A percentile compares a stretch with the other conserved stretches of the same genome.
Evolutionary conservation across 2,113 vertebrate species (phyloP).

Genomic region (Protobothrops mucrosquamatus): DNA sequence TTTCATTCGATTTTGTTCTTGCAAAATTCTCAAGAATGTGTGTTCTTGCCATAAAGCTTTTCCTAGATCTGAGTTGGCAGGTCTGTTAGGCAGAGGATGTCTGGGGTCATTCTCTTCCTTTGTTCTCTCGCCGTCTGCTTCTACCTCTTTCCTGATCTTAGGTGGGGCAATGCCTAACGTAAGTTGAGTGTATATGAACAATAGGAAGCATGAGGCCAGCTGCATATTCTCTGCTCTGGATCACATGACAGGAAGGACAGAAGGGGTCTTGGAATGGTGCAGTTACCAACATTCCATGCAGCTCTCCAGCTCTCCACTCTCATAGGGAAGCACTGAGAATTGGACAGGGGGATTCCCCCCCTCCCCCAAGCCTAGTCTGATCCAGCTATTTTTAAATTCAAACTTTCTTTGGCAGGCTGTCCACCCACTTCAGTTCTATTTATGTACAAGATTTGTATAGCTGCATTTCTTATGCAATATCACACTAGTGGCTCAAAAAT

Average conservation of each 20-base stretch:
- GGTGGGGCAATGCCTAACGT: neutral
- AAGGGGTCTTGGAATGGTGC: neutral
- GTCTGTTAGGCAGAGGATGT: neutral
- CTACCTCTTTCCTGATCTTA: neutral
- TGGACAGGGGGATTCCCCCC: neutral
- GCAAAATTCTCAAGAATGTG: neutral
- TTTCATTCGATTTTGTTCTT: neutral
- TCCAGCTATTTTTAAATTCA: neutral
- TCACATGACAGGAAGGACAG: neutral
- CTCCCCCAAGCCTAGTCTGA: neutral
- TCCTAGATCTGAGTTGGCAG: neutral
- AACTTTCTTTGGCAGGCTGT: neutral
- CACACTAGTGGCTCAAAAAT: neutral
- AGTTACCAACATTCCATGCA: neutral
- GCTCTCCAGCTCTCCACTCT: neutral
- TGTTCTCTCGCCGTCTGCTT: neutral
- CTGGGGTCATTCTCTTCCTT: neutral
- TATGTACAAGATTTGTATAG: neutral
- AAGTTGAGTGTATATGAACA: neutral
- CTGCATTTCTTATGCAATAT: neutral
- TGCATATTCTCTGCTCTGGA: neutral
- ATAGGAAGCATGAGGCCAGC: neutral
- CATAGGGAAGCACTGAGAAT: neutral
- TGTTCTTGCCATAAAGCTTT: neutral
- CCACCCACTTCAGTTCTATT: neutral